Evolutionary conservation across 2,113 vertebrate genomes (phyloP), one percentile per base, ranked within the genome.

Genomic region (Notechis scutatus): DNA sequence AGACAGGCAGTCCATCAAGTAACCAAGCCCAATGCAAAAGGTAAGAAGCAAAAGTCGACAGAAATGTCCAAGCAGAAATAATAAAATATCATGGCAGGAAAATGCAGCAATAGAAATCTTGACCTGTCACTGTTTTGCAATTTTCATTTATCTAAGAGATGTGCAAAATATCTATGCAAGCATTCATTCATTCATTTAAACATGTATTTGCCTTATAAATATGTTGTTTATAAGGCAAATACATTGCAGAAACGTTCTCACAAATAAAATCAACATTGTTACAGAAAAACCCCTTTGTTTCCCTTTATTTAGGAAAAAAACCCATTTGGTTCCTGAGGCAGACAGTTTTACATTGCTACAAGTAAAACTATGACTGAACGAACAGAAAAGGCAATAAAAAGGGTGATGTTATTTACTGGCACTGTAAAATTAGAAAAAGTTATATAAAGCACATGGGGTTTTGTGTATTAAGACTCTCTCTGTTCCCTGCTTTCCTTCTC

Each of bases 221-320:
- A 50, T 85, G 21, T 4, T 94, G 90, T 93, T 95, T 93, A 90
- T 91, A 93, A 92, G 15, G 18, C 85, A 0, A 0, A 0, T 6
- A 92, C 5, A 54, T 57, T 88, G 47, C 6, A 93, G 90, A 95
- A 85, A 2, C 91, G 56, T n/a, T 93, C 52, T 14, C 69, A 85
- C 1, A 91, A 55, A 89, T 91, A 85, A 93, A 94, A 94, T 93
- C 92, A 93, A 90, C 91, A 81, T 7, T 52, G 87, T 69, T 94
- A 23, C 59, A 45, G 20, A 56, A 92, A 21, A 7, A 47, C 91
- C 15, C 26, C 5, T 95, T 93, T 47, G 94, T 96, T 95, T 95
- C 45, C 61, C 93, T 96, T 94, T 95, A 81, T 24, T 85, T 85
- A 2, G 85, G 61, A 45, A 94, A 87, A 23, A 12, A 89, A 24